These are phyloP conservation scores for Buphagus erythrorhynchus DNA, from an alignment of 2,797 vertebrate genomes.

Conservation along the genomic window DNA sequence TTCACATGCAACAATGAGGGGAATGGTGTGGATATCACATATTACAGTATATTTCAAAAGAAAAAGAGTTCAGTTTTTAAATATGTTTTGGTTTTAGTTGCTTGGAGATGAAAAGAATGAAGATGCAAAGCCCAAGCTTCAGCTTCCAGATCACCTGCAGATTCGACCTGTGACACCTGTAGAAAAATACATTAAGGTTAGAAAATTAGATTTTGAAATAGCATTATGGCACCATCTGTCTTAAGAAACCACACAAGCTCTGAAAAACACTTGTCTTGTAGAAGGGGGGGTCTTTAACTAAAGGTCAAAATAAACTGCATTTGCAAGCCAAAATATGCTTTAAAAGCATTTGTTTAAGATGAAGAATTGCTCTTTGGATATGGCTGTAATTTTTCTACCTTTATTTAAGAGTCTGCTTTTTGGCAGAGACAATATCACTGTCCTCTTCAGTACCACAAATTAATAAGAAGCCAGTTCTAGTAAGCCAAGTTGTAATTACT, in stretches of 20 bases:
- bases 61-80: neutral
- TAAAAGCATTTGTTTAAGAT: neutral
- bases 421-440: neutral
- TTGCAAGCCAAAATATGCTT: neutral
- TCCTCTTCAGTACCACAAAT: neutral
- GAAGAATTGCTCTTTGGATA: neutral
- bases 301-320: slow-evolving; percentile 37
- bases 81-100: slow-evolving; percentile 65
- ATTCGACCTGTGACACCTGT: slow-evolving; percentile 75
- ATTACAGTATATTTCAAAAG: neutral
- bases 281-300: neutral
- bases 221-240: neutral
- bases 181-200: slow-evolving; percentile 81
- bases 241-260: neutral
- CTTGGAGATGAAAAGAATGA: slow-evolving; percentile 63
- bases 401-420: neutral
- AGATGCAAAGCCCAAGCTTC: slow-evolving; percentile 29
- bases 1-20: neutral
- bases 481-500: neutral
- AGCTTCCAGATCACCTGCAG: slow-evolving; percentile 72
- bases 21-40: neutral
- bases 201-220: slow-evolving; percentile 13
- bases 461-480: neutral
- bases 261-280: neutral
- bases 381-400: neutral